These are phyloP conservation scores for Trichomycterus rosablanca DNA, from an alignment of 2,113 vertebrate species.

Conservation along the genomic window DNA sequence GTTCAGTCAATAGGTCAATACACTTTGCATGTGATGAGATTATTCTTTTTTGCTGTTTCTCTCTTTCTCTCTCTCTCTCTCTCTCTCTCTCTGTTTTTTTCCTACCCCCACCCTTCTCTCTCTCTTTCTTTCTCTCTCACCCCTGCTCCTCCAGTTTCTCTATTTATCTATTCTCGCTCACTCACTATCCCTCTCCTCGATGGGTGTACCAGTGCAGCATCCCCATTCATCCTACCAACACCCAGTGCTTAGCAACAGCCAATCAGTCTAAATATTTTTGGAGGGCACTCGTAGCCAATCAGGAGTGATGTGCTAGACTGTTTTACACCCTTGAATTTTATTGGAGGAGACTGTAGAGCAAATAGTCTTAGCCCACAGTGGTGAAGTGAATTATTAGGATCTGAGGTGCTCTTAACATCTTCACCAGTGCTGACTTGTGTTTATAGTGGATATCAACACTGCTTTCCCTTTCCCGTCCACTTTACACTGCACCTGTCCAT, in stretches of 20 bases:
- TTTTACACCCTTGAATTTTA: slow-evolving; percentile 34
- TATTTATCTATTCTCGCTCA: too few relatives aligned
- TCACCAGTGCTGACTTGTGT: slow-evolving; percentile 22
- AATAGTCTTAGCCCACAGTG: slow-evolving; percentile 30
- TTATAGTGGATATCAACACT: slow-evolving; percentile 12
- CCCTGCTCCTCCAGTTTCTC: too few relatives aligned
- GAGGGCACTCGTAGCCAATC: slow-evolving; percentile 43
- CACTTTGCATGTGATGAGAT: too few relatives aligned
- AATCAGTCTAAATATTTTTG: slow-evolving; percentile 52
- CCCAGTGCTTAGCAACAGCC: slow-evolving; percentile 53
- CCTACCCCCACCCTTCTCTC: too few relatives aligned
- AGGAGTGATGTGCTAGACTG: slow-evolving; percentile 36
- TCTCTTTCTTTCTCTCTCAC: too few relatives aligned
- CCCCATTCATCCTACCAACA: slow-evolving; percentile 40
- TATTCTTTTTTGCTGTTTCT: slow-evolving; percentile 11
- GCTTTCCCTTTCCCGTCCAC: too few relatives aligned
- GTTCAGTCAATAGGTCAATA: too few relatives aligned
- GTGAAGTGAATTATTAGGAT: slow-evolving; percentile 20
- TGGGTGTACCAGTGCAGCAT: slow-evolving; percentile 29
- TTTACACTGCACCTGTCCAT: too few relatives aligned
- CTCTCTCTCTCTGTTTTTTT: background rate
- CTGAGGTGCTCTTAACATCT: slow-evolving; percentile 22
- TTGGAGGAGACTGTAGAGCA: slow-evolving; percentile 30
- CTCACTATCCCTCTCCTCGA: slow-evolving; percentile 29
- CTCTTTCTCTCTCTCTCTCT: background rate